These are phyloP conservation scores for Triplophysa siluroides DNA, from an alignment of 2,113 vertebrate genomes.

Conservation along the genomic window DNA sequence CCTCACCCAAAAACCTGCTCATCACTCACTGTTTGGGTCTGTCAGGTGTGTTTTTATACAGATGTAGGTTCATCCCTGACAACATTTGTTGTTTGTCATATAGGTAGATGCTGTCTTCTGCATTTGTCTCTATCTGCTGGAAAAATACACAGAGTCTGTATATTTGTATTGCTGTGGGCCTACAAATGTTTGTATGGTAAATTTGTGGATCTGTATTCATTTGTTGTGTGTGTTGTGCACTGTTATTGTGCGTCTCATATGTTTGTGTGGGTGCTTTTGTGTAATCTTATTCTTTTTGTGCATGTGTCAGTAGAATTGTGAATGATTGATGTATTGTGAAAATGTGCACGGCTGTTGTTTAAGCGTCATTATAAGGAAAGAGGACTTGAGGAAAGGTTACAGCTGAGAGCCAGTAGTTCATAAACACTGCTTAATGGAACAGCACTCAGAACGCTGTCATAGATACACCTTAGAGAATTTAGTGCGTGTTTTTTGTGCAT, in stretches of 20 bases:
- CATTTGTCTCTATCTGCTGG: background rate
- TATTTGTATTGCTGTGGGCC: slow-evolving; percentile 20
- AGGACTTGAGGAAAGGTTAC: slow-evolving; percentile 36
- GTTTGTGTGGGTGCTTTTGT: slow-evolving; percentile 28
- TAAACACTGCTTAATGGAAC: slow-evolving; percentile 41
- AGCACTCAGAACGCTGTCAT: background rate
- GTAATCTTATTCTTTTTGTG: background rate
- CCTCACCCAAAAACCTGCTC: slow-evolving; percentile 46
- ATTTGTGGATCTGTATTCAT: background rate
- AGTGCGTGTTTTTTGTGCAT: slow-evolving; percentile 5
- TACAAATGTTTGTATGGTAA: background rate
- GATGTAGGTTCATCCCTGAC: slow-evolving; percentile 4
- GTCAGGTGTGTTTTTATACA: slow-evolving; percentile 25
- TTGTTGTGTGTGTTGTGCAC: slow-evolving; percentile 16
- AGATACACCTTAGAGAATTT: slow-evolving; percentile 17
- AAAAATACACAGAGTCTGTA: background rate
- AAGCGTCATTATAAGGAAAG: slow-evolving; percentile 29
- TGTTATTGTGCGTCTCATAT: background rate
- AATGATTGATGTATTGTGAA: background rate
- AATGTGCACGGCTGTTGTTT: slow-evolving; percentile 9
- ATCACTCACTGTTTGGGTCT: background rate
- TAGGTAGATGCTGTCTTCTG: background rate
- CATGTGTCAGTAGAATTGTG: background rate
- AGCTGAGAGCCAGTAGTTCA: slow-evolving; percentile 33
- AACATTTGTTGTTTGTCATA: slow-evolving; percentile 18